A percentile compares a stretch with the other conserved stretches of the same genome.
phyloP scores from a whole-genome alignment of 2,888 invertebrate species.

The Lepidochitona cinerea region DNA sequence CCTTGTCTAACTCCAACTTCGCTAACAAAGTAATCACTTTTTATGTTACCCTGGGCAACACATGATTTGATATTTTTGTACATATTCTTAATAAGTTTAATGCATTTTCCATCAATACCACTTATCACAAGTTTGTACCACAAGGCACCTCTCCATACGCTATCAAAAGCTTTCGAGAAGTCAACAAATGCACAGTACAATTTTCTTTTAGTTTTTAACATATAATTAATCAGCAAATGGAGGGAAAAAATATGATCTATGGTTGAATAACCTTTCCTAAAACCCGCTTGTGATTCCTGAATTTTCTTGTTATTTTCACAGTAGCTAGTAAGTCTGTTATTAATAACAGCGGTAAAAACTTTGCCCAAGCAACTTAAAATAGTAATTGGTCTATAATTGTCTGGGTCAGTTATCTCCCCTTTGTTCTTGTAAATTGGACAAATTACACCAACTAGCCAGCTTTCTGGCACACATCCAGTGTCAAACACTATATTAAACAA shows the following conservation, averaged over 20 bases:
- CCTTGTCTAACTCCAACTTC: background rate
- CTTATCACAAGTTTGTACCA: background rate
- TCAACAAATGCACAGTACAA: background rate
- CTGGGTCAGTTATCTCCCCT: background rate
- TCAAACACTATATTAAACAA: background rate
- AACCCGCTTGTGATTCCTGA: background rate
- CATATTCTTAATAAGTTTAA: background rate
- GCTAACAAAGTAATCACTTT: background rate
- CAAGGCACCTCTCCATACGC: background rate
- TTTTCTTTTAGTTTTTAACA: background rate
- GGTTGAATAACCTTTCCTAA: background rate
- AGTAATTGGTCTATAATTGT: background rate
- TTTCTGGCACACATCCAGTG: background rate
- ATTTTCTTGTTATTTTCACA: background rate
- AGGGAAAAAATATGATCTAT: background rate
- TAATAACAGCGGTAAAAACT: background rate
- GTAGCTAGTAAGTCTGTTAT: background rate
- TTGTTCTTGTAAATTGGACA: constrained; percentile 2
- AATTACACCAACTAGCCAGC: background rate
- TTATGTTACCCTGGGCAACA: background rate
- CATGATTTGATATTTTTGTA: background rate
- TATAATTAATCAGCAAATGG: background rate
- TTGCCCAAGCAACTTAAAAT: background rate
- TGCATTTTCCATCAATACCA: background rate
- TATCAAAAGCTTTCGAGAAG: constrained; percentile 1